phyloP scores from a whole-genome alignment of 2,888 invertebrate genomes.

The Netelia inedita region DNA sequence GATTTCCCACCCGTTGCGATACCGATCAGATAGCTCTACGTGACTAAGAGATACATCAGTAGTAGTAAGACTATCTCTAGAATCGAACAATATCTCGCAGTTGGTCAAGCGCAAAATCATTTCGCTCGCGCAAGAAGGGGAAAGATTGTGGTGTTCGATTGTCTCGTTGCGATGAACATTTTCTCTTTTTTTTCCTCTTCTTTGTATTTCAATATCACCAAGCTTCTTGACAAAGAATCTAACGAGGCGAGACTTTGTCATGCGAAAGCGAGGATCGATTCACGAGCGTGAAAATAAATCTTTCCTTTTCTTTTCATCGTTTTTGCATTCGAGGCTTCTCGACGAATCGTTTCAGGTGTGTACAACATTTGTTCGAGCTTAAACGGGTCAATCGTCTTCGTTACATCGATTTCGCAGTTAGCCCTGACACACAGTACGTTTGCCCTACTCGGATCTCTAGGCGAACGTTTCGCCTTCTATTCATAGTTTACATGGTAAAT shows the following conservation, averaged over 20 bases:
- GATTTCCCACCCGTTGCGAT: slow-evolving; percentile 59
- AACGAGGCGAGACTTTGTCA: not conserved
- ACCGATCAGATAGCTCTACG: not conserved
- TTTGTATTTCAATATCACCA: not conserved
- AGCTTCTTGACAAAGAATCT: slow-evolving; percentile 4
- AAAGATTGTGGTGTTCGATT: slow-evolving; percentile 34
- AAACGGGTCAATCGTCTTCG: slow-evolving; percentile 22
- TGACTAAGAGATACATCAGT: not conserved
- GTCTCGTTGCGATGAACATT: not conserved
- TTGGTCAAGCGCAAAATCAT: not conserved
- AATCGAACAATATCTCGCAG: not conserved
- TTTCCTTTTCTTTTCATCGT: slow-evolving; percentile 25
- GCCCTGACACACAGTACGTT: slow-evolving; percentile 37
- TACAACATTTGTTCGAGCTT: not conserved
- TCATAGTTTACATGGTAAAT: not conserved
- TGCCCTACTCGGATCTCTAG: slow-evolving; percentile 13
- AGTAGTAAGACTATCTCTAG: not conserved
- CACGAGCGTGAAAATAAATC: not conserved
- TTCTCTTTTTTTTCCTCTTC: slow-evolving; percentile 18
- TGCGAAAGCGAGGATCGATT: not conserved
- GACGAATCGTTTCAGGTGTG: not conserved
- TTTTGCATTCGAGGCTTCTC: not conserved
- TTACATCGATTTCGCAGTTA: slow-evolving; percentile 26
- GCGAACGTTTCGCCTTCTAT: slow-evolving; percentile 7
- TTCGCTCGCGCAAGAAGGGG: not conserved